Base-by-base conservation (phyloP, 2,113 vertebrate species). In the Melanerpes formicivorus region DNA sequence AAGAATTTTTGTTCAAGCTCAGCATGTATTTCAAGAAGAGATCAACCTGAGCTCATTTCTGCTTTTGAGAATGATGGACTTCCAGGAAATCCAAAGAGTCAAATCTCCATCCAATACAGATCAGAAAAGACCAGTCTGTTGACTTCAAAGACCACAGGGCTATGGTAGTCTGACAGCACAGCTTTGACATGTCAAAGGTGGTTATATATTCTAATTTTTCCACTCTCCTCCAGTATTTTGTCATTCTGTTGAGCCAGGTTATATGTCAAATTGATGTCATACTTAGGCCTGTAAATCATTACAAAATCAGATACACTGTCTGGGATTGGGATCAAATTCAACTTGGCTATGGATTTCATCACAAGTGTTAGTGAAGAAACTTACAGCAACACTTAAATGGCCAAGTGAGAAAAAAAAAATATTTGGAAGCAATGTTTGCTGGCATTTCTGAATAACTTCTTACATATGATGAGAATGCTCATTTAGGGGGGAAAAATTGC, bases 71-170 rank as follows among this genome's bases (percentile, higher is more conserved):
- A 58, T 37, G 9, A 76, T 32, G 18, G 42, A 77, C 40, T 63
- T 80, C 48, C 48, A 88, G 19, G 22, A 76, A 67, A 23, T 14
- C 48, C 27, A 27, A 81, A 48, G 18, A 54, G 23, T 30, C 9
- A 50, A 3, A 62, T 77, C 27, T 74, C 17, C 50, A 81, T 30
- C 16, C 70, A 77, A 12, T 23, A 59, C 4, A 13, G 48, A 72
- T 19, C 27, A 13, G 26, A 84, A 14, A 9, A 67, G 34, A 10
- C 17, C 50, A 54, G 6, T 14, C 58, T 69, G 27, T 59, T 0
- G 1, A 14, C 19, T 67, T 34, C 32, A 26, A 19, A 32, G 22
- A 44, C 15, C 1, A 2, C 0, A 1, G 10, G 19, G 63, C 10
- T 18, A 62, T 14, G 3, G 18, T 63, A 46, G 32, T 30, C 46